Percentiles rank a stretch among this genome's conserved stretches.
Evolutionary conservation across 2,888 invertebrate genomes (phyloP).

Genomic region (Oscheius sp.): DNA sequence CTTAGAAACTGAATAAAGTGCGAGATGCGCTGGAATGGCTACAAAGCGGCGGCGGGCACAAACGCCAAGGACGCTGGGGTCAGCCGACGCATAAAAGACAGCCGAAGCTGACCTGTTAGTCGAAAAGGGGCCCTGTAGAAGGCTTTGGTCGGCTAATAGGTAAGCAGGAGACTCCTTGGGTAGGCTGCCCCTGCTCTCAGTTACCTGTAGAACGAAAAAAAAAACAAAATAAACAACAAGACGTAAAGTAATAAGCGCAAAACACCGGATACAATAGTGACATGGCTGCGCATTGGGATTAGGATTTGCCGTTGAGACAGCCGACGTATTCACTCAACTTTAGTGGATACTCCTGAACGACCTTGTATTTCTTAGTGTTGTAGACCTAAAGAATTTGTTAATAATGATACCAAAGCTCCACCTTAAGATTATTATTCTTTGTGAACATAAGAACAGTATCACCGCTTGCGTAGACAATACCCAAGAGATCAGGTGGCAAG

Average conservation of each 20-base stretch:
- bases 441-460: slow-evolving; percentile 61
- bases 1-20: neutral
- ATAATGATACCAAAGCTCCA: slow-evolving; percentile 22
- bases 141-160: neutral
- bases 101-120: slow-evolving; percentile 16
- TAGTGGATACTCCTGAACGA: slow-evolving; percentile 62
- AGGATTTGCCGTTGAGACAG: slow-evolving; percentile 37
- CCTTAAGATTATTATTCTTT: slow-evolving; percentile 59
- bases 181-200: slow-evolving; percentile 14
- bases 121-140: neutral
- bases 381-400: slow-evolving; percentile 54
- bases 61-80: slow-evolving; percentile 26
- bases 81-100: slow-evolving; percentile 15
- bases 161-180: slow-evolving; percentile 4
- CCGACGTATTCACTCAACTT: slow-evolving; percentile 58
- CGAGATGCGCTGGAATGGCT: slow-evolving; percentile 28
- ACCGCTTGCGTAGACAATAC: slow-evolving; percentile 57
- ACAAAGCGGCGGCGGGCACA: slow-evolving; percentile 19
- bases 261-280: slow-evolving; percentile 19
- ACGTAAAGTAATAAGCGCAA: neutral
- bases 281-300: slow-evolving; percentile 20
- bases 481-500: slow-evolving; percentile 61
- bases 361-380: slow-evolving; percentile 59
- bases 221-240: slow-evolving; percentile 7
- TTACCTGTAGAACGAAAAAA: slow-evolving; percentile 14